phyloP scores from a whole-genome alignment of 2,113 vertebrate species.

The Brachirus orientalis region DNA sequence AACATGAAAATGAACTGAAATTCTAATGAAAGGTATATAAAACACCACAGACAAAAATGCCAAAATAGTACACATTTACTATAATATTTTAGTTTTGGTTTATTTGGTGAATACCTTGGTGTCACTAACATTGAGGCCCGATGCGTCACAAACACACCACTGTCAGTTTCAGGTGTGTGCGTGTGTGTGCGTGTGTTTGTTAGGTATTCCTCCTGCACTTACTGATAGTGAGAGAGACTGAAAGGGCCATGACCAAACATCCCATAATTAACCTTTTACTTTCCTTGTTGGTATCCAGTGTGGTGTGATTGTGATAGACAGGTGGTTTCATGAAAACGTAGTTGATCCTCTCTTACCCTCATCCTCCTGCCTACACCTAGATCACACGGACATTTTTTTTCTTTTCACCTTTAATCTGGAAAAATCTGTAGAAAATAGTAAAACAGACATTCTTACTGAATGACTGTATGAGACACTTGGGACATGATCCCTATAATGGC shows the following conservation, averaged over 20 bases:
- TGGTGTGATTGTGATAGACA: no score
- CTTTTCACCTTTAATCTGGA: not conserved
- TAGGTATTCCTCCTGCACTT: slow-evolving; percentile 34
- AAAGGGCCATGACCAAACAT: slow-evolving; percentile 30
- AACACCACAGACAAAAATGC: no score
- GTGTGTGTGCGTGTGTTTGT: not conserved
- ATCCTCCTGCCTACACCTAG: not conserved
- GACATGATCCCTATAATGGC: not conserved
- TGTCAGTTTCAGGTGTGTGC: slow-evolving; percentile 57
- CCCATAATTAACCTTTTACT: slow-evolving; percentile 33
- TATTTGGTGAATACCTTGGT: not conserved
- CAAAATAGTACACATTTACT: no score
- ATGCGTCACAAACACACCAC: slow-evolving; percentile 18
- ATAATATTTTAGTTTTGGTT: no score
- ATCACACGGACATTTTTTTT: not conserved
- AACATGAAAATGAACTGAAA: no score
- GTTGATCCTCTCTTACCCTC: no score
- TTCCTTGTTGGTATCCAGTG: no score
- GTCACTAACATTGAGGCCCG: not conserved
- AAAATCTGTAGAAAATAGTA: not conserved
- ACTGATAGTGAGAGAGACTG: slow-evolving; percentile 23
- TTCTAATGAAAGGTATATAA: no score
- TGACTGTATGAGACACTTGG: not conserved
- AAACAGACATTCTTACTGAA: not conserved
- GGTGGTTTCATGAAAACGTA: no score